phyloP scores from a whole-genome alignment of 1,140 invertebrate species.

The Pentalonia nigronervosa region DNA sequence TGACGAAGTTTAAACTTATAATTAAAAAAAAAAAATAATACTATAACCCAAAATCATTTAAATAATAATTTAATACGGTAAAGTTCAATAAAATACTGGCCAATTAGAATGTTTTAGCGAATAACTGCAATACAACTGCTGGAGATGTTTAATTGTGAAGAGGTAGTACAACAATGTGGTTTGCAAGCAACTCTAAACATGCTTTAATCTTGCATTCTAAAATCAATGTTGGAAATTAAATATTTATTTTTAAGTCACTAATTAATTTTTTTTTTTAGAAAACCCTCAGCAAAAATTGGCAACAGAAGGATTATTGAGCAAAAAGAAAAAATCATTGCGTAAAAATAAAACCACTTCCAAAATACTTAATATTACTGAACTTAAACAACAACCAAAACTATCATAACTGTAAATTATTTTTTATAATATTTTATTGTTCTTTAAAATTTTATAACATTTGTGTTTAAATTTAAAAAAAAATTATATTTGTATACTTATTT shows the following conservation, averaged over 20 bases:
- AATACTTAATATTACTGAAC: conserved; percentile 56
- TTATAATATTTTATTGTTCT: conserved; percentile 33
- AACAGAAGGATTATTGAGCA: conserved; percentile 9
- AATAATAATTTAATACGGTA: too few species aligned
- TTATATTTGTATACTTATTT: neutral
- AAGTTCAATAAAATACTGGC: too few species aligned
- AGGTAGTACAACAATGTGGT: neutral
- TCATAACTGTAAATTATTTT: conserved; percentile 17
- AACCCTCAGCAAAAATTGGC: conserved; percentile 17
- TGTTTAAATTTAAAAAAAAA: neutral
- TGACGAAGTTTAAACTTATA: too few species aligned
- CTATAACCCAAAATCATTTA: too few species aligned
- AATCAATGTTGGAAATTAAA: neutral
- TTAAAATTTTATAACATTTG: neutral
- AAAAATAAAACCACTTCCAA: conserved; percentile 55
- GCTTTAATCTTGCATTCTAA: neutral
- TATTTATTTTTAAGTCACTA: neutral
- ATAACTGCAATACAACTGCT: too few species aligned
- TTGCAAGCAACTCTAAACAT: neutral
- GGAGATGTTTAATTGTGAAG: neutral
- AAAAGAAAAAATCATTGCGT: conserved; percentile 46
- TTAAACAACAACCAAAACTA: conserved; percentile 58
- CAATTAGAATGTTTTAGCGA: too few species aligned
- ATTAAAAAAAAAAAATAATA: too few species aligned
- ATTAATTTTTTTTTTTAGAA: conserved; percentile 13